phyloP scores from a whole-genome alignment of 2,797 vertebrate genomes.

The Zalophus californianus region DNA sequence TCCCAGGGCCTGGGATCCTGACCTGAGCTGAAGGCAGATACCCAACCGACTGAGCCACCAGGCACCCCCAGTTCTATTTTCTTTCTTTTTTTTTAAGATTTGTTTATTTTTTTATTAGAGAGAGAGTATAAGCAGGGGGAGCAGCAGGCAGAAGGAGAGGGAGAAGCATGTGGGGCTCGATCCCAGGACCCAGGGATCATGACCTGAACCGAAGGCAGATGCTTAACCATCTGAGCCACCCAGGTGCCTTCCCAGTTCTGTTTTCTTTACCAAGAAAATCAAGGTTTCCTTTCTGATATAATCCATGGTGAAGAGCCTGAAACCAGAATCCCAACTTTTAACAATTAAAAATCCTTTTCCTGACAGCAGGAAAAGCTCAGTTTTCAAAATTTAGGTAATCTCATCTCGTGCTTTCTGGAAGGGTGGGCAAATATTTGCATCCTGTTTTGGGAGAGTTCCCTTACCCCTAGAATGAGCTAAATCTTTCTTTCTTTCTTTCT shows the following conservation, averaged over 20 bases:
- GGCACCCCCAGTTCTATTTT: not conserved
- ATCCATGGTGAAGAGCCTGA: not conserved
- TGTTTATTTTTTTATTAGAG: too few species aligned
- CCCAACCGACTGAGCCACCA: too few species aligned
- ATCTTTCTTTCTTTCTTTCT: not conserved
- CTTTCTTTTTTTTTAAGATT: not conserved
- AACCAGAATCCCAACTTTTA: constrained; percentile 3
- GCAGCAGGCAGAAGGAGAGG: too few species aligned
- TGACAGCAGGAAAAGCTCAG: not conserved
- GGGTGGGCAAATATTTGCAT: constrained; percentile 52
- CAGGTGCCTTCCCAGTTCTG: not conserved
- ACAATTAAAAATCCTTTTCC: constrained; percentile 17
- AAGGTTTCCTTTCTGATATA: not conserved
- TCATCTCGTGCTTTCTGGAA: not conserved
- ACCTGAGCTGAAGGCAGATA: too few species aligned
- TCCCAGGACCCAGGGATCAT: too few species aligned
- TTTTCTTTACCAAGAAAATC: constrained; percentile 8
- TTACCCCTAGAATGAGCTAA: not conserved
- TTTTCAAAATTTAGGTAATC: constrained; percentile 28
- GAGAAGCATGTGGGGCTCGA: too few species aligned
- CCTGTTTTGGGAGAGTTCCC: not conserved
- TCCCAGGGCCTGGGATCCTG: too few species aligned
- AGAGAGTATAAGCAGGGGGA: too few species aligned
- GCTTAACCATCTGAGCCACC: too few species aligned
- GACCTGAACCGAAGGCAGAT: too few species aligned